phyloP scores from a whole-genome alignment of 1,140 invertebrate species.

The Centruroides sculpturatus region DNA sequence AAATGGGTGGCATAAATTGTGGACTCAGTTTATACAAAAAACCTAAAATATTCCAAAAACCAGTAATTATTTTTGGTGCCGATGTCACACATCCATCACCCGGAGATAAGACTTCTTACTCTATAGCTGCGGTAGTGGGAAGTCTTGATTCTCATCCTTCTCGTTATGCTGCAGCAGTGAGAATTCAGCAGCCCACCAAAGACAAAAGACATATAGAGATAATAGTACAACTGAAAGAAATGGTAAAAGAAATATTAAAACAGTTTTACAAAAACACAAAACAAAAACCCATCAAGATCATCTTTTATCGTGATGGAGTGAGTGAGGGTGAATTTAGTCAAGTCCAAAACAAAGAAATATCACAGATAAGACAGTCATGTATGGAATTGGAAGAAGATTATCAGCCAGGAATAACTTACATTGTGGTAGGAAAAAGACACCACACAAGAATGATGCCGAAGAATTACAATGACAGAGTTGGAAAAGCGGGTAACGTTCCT shows the following conservation, averaged over 20 bases:
- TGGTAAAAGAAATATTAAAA: constrained; percentile 41
- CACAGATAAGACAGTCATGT: constrained; percentile 9
- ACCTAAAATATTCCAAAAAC: constrained; percentile 25
- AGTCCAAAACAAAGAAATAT: constrained; percentile 19
- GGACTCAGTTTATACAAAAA: neutral
- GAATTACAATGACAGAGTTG: constrained; percentile 18
- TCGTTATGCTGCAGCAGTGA: constrained; percentile 9
- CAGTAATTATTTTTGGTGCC: constrained; percentile 61
- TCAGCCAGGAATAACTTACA: constrained; percentile 14
- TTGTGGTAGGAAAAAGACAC: constrained; percentile 17
- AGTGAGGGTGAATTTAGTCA: constrained; percentile 31
- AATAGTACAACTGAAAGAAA: constrained; percentile 46
- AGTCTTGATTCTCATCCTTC: constrained; percentile 8
- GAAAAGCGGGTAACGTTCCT: constrained; percentile 45
- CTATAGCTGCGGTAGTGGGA: constrained; percentile 52
- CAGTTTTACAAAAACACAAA: constrained; percentile 2
- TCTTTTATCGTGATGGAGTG: constrained; percentile 34
- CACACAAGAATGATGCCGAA: constrained; percentile 10
- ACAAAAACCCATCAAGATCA: constrained; percentile 24
- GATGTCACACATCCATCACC: constrained; percentile 71
- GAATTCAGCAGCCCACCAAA: constrained; percentile 5
- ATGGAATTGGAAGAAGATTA: constrained; percentile 1
- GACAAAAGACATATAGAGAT: constrained; percentile 1
- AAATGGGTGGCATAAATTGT: constrained; percentile 61
- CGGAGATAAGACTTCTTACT: constrained; percentile 54